Conservation (phyloP, 2,797 vertebrate species). For the Cirrhinus molitorella region DNA sequence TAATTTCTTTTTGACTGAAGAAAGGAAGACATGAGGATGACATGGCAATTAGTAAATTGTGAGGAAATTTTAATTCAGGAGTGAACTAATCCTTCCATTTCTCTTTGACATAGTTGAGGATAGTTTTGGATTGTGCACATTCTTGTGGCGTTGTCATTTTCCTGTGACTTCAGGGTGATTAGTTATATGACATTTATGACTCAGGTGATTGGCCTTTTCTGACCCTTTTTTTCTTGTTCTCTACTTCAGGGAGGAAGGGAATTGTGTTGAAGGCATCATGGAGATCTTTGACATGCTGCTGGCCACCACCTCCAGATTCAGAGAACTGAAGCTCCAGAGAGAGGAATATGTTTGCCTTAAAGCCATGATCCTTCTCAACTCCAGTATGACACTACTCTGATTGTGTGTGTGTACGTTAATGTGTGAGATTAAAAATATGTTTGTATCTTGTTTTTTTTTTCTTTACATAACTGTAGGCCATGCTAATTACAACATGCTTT, state of each 20-base stretch:
- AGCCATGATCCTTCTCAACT: slow-evolving; percentile 98
- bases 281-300: slow-evolving; percentile 99
- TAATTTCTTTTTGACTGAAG: too few relatives aligned
- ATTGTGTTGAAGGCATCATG: slow-evolving; percentile 96
- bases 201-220: neutral
- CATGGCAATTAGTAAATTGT: too few relatives aligned
- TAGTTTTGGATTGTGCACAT: neutral
- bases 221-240: slow-evolving; percentile 12
- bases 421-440: neutral
- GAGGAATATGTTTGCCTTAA: slow-evolving; percentile 98
- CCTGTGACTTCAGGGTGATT: neutral
- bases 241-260: slow-evolving; percentile 89
- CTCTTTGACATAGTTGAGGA: neutral
- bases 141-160: neutral
- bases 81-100: too few relatives aligned
- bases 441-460: neutral
- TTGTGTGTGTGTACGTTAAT: slow-evolving; percentile 15
- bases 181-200: neutral
- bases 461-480: neutral
- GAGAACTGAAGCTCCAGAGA: slow-evolving; percentile 94
- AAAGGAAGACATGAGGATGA: too few relatives aligned
- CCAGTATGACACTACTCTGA: slow-evolving; percentile 79
- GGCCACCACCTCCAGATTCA: slow-evolving; percentile 91
- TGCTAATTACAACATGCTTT: neutral
- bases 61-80: too few relatives aligned